These are phyloP conservation scores for Triplophysa siluroides DNA, from an alignment of 2,113 vertebrate genomes.

Conservation along the genomic window DNA sequence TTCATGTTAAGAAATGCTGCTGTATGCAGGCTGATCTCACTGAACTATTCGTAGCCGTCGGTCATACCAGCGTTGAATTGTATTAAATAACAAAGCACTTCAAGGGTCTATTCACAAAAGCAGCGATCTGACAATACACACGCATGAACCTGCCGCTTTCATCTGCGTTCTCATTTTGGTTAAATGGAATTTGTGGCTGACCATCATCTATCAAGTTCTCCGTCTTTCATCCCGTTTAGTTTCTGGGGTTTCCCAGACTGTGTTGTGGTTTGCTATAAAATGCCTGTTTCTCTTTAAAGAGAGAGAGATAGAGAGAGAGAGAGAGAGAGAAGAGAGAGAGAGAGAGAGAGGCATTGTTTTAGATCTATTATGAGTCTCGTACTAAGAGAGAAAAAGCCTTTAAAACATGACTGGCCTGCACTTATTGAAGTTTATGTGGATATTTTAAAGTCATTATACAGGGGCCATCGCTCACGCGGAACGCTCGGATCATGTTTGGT, in stretches of 20 bases:
- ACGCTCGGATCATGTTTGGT: background rate
- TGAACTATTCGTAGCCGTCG: background rate
- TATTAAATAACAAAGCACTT: conserved; percentile 11
- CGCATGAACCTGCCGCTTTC: conserved; percentile 1
- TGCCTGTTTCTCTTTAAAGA: background rate
- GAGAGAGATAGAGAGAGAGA: background rate
- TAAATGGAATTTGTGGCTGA: background rate
- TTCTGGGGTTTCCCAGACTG: conserved; percentile 4
- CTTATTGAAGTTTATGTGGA: background rate
- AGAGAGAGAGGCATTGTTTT: background rate
- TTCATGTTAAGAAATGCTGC: background rate
- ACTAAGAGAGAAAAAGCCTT: background rate
- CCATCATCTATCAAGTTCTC: conserved; percentile 1
- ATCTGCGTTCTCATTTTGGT: conserved; percentile 1
- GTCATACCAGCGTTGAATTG: background rate
- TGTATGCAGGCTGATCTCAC: background rate
- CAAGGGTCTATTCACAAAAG: background rate
- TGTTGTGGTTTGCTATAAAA: conserved; percentile 3
- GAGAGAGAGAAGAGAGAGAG: background rate
- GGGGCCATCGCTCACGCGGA: background rate
- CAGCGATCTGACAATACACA: background rate
- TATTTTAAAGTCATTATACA: conserved; percentile 13
- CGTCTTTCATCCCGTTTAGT: background rate
- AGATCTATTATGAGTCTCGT: background rate
- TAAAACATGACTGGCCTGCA: background rate